Percentiles rank a stretch among this genome's conserved stretches.
Evolutionary conservation across 2,113 vertebrate genomes (phyloP).

Genomic region (Clupea harengus): DNA sequence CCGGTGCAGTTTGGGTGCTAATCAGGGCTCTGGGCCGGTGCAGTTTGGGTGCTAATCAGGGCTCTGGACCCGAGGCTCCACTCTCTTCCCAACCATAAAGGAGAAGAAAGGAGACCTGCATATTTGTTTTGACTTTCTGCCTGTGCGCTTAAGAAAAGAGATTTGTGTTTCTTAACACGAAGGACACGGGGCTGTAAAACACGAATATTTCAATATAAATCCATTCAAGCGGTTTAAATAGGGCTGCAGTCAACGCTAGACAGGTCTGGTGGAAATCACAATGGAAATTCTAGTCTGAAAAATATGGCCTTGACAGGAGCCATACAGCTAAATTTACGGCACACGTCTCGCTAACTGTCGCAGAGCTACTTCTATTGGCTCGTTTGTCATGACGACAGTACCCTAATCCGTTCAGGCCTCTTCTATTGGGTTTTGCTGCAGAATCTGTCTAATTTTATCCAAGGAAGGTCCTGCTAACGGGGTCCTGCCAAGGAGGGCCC

Average conservation of each 20-base stretch:
- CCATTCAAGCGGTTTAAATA: background rate
- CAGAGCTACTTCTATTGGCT: constrained; percentile 10
- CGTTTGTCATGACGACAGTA: constrained; percentile 23
- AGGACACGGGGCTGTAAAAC: background rate
- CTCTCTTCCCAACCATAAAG: too few relatives aligned
- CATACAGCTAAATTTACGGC: background rate
- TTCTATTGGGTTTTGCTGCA: background rate
- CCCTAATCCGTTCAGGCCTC: constrained; percentile 16
- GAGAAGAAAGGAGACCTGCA: background rate
- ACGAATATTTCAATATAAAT: background rate
- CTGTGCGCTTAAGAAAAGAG: background rate
- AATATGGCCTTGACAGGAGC: background rate
- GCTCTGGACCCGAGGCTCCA: too few relatives aligned
- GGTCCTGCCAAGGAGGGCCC: background rate
- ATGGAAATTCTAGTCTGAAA: background rate
- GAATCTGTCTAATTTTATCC: background rate
- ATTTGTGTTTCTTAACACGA: background rate
- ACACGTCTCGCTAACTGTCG: background rate
- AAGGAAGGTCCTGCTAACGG: background rate
- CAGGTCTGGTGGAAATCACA: background rate
- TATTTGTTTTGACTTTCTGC: background rate
- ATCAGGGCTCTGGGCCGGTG: too few relatives aligned
- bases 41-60: too few relatives aligned
- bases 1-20: too few relatives aligned
- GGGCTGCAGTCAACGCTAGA: background rate